Evolutionary conservation across 2,113 vertebrate species (phyloP), one percentile per base, ranked within the genome.

Genomic region (Perca flavescens): DNA sequence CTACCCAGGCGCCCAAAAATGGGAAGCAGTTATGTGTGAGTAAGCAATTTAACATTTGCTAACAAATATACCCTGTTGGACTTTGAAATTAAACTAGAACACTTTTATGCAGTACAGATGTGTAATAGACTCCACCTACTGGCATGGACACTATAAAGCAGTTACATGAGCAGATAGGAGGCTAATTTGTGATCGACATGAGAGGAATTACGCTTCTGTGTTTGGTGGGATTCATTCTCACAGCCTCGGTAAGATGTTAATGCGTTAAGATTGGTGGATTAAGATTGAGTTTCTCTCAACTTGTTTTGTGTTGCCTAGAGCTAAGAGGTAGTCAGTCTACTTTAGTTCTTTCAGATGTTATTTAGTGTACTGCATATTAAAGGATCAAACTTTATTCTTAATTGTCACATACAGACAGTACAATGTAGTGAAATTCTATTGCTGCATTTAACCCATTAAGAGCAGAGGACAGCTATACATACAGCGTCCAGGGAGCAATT

Each of bases 121-220:
- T 34, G 58, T 34, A 40, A 63, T 14, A 43, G 61, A 64, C 36
- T n/a, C 61, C 6, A 6, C 19, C 34, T 11, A 13, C 57, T 12
- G 6, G 9, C 7, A 54, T 0, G 5, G 49, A 15, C 25, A 3
- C 0, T 54, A 43, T 43, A 76, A 77, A 75, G 31, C 40, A 47
- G 47, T 3, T 6, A 13, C 9, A 22, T n/a, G 6, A 53, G 40
- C 15, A 25, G 0, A 72, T 11, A 43, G 14, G 21, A 46, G 34
- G 14, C 14, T 7, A 6, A 9, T 1, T 1, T 28, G 2, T 14
- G 28, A 4, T 78, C 61, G 83, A 53, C 43, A 88, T 90, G 88
- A 88, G 65, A 60, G 70, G 36, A 0, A 2, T 83, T 1, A 5
- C 19, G 15, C 21, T 91, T 2, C 52, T 88, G 16, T 65, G 69